These are phyloP conservation scores for Sweltsa coloradensis DNA, from an alignment of 1,140 invertebrate species.

Conservation along the genomic window DNA sequence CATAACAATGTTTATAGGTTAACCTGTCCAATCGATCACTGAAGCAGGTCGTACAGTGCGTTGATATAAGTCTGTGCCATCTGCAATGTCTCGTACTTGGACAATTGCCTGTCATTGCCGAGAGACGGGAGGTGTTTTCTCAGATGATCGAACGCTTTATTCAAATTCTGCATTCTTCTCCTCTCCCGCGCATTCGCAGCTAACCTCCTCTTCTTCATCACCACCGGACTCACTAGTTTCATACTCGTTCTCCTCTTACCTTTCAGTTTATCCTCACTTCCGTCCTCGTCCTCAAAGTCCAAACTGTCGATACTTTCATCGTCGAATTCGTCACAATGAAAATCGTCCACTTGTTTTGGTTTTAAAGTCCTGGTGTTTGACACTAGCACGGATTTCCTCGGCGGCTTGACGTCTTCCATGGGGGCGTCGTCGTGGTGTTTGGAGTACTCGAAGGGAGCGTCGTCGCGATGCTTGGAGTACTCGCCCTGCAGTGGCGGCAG, in stretches of 20 bases:
- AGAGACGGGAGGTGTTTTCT: constrained; percentile 80
- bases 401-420: no score
- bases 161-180: constrained; percentile 86
- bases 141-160: constrained; percentile 85
- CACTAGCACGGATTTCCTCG: no score
- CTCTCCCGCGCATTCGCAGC: constrained; percentile 89
- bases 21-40: no score
- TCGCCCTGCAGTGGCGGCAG: constrained; percentile 4
- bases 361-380: no score
- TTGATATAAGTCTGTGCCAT: constrained; percentile 96
- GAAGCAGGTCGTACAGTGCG: constrained; percentile 73
- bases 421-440: constrained; percentile 7
- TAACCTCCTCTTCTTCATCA: constrained; percentile 68
- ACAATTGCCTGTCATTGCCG: constrained; percentile 81
- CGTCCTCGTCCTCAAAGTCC: no score
- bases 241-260: constrained; percentile 38
- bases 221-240: constrained; percentile 56
- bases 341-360: no score
- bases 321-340: constrained; percentile 2
- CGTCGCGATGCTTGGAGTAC: not conserved
- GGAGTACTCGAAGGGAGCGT: constrained; percentile 6
- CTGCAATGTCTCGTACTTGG: constrained; percentile 94
- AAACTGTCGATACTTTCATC: constrained; percentile 5
- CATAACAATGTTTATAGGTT: no score
- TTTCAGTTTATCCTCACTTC: not conserved